A percentile compares a stretch with the other conserved stretches of the same genome.
phyloP scores from a whole-genome alignment of 2,113 vertebrate genomes.

The Psephotus haematonotus region DNA sequence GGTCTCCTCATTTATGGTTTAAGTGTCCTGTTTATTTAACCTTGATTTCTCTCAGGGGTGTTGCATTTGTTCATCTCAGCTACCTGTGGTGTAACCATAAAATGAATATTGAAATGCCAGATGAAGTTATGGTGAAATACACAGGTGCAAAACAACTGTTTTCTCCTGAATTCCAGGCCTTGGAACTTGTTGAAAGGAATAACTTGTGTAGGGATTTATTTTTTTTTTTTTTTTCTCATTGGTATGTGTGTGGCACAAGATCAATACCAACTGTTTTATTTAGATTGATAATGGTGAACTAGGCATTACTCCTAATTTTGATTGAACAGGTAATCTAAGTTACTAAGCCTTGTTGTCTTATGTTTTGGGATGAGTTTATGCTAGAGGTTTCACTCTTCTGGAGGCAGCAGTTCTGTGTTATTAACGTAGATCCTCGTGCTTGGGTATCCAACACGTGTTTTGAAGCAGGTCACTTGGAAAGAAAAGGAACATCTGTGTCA shows the following conservation, averaged over 20 bases:
- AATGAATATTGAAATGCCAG: background rate
- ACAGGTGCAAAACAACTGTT: background rate
- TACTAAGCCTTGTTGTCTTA: background rate
- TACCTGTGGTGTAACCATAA: rapidly evolving
- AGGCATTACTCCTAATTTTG: background rate
- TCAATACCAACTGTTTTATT: background rate
- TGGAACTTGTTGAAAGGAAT: background rate
- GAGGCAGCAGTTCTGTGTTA: background rate
- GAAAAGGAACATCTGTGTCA: background rate
- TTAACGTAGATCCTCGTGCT: rapidly evolving
- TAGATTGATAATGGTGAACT: background rate
- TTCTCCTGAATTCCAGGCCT: background rate
- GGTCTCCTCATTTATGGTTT: background rate
- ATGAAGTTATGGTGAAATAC: background rate
- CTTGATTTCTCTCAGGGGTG: background rate
- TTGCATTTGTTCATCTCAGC: background rate
- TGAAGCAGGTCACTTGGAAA: background rate
- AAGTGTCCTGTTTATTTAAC: background rate
- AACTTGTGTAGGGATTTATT: background rate
- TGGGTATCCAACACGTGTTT: rapidly evolving
- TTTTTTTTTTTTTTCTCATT: background rate
- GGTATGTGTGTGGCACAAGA: background rate
- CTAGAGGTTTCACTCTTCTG: background rate
- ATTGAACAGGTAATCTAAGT: background rate
- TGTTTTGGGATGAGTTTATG: background rate